Conservation (phyloP, 2,113 vertebrate genomes). For the Clarias magur region DNA sequence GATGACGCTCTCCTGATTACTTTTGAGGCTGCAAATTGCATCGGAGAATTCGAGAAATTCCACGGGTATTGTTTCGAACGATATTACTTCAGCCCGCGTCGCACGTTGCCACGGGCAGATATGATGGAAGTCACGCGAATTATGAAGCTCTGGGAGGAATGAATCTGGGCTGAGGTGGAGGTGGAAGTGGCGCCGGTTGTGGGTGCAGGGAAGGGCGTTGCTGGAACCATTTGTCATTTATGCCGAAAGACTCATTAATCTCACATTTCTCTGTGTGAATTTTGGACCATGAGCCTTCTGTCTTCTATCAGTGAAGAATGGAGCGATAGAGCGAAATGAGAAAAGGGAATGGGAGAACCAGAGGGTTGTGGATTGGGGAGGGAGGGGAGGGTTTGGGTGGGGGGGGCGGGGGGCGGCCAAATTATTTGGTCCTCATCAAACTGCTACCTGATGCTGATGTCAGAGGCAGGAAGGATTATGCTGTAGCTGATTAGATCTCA, state of each 20-base stretch:
- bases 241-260: conserved; percentile 60
- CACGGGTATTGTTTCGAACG: conserved; percentile 48
- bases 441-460: conserved; percentile 52
- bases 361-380: neutral
- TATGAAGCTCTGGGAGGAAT: conserved; percentile 54
- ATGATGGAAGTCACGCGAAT: conserved; percentile 54
- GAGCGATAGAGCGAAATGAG: conserved; percentile 23
- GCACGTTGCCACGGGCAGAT: conserved; percentile 55
- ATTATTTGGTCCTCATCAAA: conserved; percentile 55
- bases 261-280: conserved; percentile 58
- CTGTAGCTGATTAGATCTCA: conserved; percentile 66
- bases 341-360: conserved; percentile 30
- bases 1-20: conserved; percentile 49
- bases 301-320: conserved; percentile 50
- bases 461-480: conserved; percentile 48
- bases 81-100: conserved; percentile 50
- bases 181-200: neutral
- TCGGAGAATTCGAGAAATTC: conserved; percentile 48
- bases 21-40: conserved; percentile 55
- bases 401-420: conserved; percentile 1
- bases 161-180: conserved; percentile 25
- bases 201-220: conserved; percentile 38
- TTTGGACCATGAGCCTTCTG: conserved; percentile 53
- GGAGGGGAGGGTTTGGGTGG: neutral
- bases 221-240: conserved; percentile 53